phyloP scores from a whole-genome alignment of 2,113 vertebrate species.

The Calidris pugnax region DNA sequence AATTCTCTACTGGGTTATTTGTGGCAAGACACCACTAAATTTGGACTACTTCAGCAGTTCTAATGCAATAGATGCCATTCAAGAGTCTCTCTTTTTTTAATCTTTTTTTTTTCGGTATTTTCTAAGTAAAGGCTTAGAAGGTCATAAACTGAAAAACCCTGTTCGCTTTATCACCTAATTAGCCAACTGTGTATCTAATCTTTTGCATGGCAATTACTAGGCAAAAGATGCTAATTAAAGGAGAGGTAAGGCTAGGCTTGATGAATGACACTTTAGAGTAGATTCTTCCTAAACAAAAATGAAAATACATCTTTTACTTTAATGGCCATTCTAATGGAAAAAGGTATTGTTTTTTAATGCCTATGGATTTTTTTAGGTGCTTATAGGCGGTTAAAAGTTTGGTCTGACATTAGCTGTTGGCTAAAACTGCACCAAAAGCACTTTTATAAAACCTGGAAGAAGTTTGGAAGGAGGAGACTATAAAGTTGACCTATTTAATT shows the following conservation, averaged over 20 bases:
- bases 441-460: background rate
- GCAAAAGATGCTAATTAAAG: conserved; percentile 54
- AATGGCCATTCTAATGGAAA: conserved; percentile 22
- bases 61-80: background rate
- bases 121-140: background rate
- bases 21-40: background rate
- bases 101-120: background rate
- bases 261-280: conserved; percentile 22
- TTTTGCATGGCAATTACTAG: conserved; percentile 55
- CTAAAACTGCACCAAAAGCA: conserved; percentile 2
- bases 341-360: background rate
- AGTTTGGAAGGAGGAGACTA: background rate
- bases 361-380: background rate
- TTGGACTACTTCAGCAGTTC: background rate
- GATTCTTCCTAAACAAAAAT: conserved; percentile 26
- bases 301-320: background rate
- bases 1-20: background rate
- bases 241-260: conserved; percentile 44
- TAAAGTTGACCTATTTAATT: background rate
- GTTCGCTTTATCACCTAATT: background rate
- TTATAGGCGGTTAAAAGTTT: background rate
- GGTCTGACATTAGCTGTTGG: conserved; percentile 3
- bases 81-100: background rate
- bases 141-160: background rate
- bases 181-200: conserved; percentile 61